phyloP scores from a whole-genome alignment of 1,140 invertebrate genomes.

The Zelostemma sp. region DNA sequence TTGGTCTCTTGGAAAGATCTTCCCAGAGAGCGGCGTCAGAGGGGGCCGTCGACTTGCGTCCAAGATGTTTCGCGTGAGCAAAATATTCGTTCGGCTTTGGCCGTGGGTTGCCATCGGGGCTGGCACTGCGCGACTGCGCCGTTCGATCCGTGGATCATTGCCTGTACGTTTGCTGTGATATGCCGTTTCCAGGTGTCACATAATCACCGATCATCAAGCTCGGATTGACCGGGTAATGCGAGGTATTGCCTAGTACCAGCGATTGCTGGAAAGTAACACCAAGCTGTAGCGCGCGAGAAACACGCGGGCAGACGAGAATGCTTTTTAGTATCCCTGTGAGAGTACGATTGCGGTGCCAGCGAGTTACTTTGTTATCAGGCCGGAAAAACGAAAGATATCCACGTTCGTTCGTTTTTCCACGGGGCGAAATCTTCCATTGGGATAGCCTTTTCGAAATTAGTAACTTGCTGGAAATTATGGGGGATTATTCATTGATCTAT shows the following conservation, averaged over 20 bases:
- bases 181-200: conserved; percentile 73
- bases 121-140: conserved; percentile 12
- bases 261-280: conserved; percentile 72
- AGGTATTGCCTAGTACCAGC: conserved; percentile 75
- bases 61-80: conserved; percentile 48
- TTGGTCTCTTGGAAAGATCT: conserved; percentile 17
- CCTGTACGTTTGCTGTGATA: conserved; percentile 69
- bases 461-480: conserved; percentile 40
- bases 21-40: conserved; percentile 2
- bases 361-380: conserved; percentile 38
- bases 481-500: conserved; percentile 22
- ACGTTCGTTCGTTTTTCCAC: too few species aligned
- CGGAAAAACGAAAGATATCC: too few species aligned
- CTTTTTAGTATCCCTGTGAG: conserved; percentile 61
- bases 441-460: conserved; percentile 5
- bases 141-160: conserved; percentile 65
- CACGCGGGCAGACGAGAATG: conserved; percentile 61
- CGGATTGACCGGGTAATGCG: conserved; percentile 79
- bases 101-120: conserved; percentile 21
- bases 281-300: conserved; percentile 69
- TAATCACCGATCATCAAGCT: conserved; percentile 87
- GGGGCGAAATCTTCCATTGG: neutral
- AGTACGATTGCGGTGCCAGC: conserved; percentile 28
- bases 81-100: conserved; percentile 56
- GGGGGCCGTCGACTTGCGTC: conserved; percentile 1